Evolutionary conservation across 2,888 invertebrate genomes (phyloP).

Genomic region (Acheta domesticus): DNA sequence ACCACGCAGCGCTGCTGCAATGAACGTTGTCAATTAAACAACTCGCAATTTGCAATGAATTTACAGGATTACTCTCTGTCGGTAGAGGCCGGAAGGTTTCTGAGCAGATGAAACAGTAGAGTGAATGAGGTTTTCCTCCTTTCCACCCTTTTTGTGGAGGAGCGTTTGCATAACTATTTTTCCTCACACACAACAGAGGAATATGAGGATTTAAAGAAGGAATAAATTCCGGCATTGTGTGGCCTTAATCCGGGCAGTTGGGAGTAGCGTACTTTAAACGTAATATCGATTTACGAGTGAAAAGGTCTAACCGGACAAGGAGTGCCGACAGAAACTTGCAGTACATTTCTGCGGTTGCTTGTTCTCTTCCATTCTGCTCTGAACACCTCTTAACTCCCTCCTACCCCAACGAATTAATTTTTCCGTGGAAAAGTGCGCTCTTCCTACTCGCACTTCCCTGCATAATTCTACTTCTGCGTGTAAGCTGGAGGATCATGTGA

Average conservation of each 20-base stretch:
- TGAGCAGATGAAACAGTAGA: neutral
- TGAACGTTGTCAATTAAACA: slow-evolving; percentile 6
- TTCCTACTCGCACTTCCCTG: too few relatives aligned
- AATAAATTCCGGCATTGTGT: neutral
- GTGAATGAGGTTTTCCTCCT: neutral
- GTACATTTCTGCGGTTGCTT: too few relatives aligned
- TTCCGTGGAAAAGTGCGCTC: too few relatives aligned
- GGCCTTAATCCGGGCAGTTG: neutral
- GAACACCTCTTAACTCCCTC: too few relatives aligned
- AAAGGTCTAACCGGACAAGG: too few relatives aligned
- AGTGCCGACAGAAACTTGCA: too few relatives aligned
- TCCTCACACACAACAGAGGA: neutral
- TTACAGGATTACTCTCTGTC: neutral
- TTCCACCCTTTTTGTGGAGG: neutral
- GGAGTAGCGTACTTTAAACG: too few relatives aligned
- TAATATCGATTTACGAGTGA: too few relatives aligned
- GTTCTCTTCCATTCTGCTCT: too few relatives aligned
- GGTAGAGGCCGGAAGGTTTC: neutral
- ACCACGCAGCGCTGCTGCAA: neutral
- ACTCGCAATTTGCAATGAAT: slow-evolving; percentile 18
- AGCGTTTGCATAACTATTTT: neutral
- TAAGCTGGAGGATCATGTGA: too few relatives aligned
- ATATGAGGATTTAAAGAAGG: neutral
- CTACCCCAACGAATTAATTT: too few relatives aligned
- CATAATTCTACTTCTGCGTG: too few relatives aligned